These are phyloP conservation scores for Nephrotoma guestfalica DNA, from an alignment of 2,888 invertebrate species.

Conservation along the genomic window DNA sequence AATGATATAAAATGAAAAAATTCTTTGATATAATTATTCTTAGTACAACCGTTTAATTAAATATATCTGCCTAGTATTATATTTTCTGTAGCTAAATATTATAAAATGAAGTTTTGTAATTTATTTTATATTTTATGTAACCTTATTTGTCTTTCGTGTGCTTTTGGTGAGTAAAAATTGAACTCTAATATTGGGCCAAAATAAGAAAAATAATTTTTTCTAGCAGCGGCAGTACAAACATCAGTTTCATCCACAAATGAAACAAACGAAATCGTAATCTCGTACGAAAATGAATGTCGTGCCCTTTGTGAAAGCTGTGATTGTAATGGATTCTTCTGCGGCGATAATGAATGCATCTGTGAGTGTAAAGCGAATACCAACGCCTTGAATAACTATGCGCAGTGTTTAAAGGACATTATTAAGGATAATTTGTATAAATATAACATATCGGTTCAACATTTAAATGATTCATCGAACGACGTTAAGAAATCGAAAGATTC, in stretches of 20 bases:
- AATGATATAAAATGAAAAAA: neutral
- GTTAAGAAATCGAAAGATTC: neutral
- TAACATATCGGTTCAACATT: neutral
- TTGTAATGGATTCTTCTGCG: conserved; percentile 31
- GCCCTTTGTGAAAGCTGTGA: conserved; percentile 27
- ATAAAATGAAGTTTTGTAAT: neutral
- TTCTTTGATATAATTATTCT: neutral
- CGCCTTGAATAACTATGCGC: conserved; percentile 11
- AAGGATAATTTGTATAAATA: neutral
- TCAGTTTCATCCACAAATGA: neutral
- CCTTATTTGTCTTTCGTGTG: neutral
- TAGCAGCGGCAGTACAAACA: neutral
- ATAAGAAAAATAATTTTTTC: neutral
- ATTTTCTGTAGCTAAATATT: neutral
- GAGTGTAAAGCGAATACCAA: conserved; percentile 20
- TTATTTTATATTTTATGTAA: neutral
- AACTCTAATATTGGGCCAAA: neutral
- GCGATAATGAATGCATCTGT: conserved; percentile 30
- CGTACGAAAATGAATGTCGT: conserved; percentile 22
- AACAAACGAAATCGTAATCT: conserved; percentile 19
- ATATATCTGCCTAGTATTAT: neutral
- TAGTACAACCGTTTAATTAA: neutral
- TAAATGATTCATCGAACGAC: neutral
- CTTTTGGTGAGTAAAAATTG: neutral
- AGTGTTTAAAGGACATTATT: neutral